Percentiles rank a stretch among this genome's conserved stretches.
These are phyloP conservation scores for Dromaius novaehollandiae DNA, from an alignment of 2,113 vertebrate genomes.

Conservation along the genomic window DNA sequence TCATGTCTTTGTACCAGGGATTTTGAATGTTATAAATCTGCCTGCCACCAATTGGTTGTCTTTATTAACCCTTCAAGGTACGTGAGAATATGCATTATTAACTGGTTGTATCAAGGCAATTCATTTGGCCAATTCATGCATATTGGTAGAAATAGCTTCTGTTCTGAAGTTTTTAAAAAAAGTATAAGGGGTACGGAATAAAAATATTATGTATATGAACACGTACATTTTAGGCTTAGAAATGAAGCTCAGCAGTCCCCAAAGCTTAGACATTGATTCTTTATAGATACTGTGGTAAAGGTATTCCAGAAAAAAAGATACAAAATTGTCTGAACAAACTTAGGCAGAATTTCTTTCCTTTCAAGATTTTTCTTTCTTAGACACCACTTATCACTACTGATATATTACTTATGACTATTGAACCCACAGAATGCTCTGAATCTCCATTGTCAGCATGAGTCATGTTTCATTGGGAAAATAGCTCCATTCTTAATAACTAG, in stretches of 20 bases:
- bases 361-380: constrained; percentile 21
- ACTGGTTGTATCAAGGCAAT: background rate
- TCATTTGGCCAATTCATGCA: background rate
- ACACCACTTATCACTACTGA: constrained; percentile 26
- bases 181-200: background rate
- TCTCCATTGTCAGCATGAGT: constrained; percentile 23
- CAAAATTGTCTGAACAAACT: background rate
- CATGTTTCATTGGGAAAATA: constrained; percentile 55
- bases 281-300: background rate
- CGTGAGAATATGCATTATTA: background rate
- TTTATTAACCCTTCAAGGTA: background rate
- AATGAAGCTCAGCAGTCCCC: background rate
- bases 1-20: background rate
- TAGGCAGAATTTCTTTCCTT: background rate
- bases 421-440: constrained; percentile 31
- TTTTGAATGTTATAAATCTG: background rate
- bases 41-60: background rate
- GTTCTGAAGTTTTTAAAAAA: background rate
- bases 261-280: background rate
- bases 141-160: background rate
- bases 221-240: background rate
- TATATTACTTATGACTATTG: constrained; percentile 52
- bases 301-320: background rate
- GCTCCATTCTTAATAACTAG: constrained; percentile 18
- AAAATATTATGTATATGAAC: rapidly evolving